Conservation (phyloP, 1,140 invertebrate species). For the Pseudobourletiella spinata region DNA sequence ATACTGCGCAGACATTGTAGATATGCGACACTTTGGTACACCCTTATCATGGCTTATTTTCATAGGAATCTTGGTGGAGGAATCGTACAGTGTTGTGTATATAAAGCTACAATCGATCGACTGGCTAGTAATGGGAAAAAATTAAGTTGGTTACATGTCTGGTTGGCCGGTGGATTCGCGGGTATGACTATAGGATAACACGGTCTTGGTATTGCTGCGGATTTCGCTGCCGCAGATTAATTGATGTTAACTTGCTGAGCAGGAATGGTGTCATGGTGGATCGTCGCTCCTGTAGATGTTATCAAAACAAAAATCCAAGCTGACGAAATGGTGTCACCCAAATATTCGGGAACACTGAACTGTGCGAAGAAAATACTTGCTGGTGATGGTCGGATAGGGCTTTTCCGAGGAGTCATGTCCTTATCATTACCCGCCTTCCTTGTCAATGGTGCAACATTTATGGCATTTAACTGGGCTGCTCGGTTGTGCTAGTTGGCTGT, state of each 20-base stretch:
- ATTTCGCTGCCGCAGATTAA: not conserved
- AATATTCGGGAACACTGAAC: slow-evolving; percentile 47
- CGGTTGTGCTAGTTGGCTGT: no score
- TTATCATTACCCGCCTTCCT: slow-evolving; percentile 56
- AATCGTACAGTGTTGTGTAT: not conserved
- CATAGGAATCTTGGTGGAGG: not conserved
- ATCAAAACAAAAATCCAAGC: slow-evolving; percentile 64
- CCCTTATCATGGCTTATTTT: no score
- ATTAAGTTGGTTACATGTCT: not conserved
- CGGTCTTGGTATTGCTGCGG: not conserved
- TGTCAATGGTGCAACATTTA: slow-evolving; percentile 59
- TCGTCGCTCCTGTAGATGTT: slow-evolving; percentile 62
- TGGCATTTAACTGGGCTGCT: slow-evolving; percentile 58
- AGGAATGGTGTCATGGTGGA: slow-evolving; percentile 57
- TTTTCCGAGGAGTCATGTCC: slow-evolving; percentile 48
- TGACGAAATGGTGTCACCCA: slow-evolving; percentile 46
- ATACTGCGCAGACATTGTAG: not conserved
- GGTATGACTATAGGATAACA: not conserved
- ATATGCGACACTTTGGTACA: no score
- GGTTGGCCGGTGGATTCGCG: not conserved
- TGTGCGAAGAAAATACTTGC: slow-evolving; percentile 46
- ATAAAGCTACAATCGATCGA: not conserved
- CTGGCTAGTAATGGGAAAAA: not conserved
- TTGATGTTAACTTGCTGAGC: slow-evolving; percentile 19
- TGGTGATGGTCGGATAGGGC: slow-evolving; percentile 46